phyloP scores from a whole-genome alignment of 2,113 vertebrate species.

The Neolamprologus falcicula region DNA sequence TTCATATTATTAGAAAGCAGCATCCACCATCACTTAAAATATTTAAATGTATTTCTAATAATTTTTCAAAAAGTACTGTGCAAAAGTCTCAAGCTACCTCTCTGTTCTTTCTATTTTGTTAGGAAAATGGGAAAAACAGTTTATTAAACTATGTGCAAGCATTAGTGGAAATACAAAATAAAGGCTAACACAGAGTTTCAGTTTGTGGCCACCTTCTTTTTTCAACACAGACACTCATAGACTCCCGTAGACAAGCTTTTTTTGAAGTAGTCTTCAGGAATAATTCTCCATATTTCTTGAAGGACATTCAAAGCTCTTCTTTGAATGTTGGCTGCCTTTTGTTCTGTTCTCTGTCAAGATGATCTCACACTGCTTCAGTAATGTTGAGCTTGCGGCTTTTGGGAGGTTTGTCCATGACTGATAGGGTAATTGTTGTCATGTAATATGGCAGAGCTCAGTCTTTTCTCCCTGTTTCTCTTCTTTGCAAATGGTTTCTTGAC shows the following conservation, averaged over 20 bases:
- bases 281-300: not conserved
- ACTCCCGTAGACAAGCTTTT: not conserved
- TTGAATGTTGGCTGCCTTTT: not conserved
- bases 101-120: not conserved
- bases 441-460: not conserved
- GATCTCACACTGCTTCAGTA: not conserved
- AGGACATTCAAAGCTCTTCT: not conserved
- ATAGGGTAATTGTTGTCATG: not conserved
- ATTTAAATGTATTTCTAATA: not conserved
- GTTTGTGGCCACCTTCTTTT: not conserved
- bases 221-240: not conserved
- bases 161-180: not conserved
- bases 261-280: not conserved
- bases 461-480: not conserved
- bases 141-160: not conserved
- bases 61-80: not conserved
- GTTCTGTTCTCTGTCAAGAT: not conserved
- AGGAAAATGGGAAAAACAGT: not conserved
- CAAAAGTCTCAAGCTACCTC: not conserved
- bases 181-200: not conserved
- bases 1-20: not conserved
- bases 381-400: not conserved
- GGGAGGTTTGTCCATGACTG: not conserved
- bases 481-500: not conserved
- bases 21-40: not conserved